These are phyloP conservation scores for Alfaro cultratus DNA, from an alignment of 2,797 vertebrate genomes.

Conservation along the genomic window DNA sequence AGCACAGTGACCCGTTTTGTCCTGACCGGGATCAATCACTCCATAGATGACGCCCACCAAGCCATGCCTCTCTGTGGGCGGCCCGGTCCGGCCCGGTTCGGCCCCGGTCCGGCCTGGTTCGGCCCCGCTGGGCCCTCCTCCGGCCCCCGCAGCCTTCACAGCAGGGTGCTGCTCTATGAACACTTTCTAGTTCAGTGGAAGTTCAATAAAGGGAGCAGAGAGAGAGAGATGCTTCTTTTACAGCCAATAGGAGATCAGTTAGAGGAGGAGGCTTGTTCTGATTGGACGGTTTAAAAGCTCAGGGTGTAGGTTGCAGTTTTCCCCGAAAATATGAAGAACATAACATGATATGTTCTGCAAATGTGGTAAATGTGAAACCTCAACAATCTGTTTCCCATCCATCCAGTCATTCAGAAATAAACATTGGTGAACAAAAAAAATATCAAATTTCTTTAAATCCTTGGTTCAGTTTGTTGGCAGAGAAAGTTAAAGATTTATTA, in stretches of 20 bases:
- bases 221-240: neutral
- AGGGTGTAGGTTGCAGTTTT: neutral
- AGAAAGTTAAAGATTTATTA: neutral
- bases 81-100: slow-evolving; percentile 39
- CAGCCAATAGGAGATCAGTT: slow-evolving; percentile 15
- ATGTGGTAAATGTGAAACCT: neutral
- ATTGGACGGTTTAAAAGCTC: slow-evolving; percentile 18
- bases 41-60: slow-evolving; percentile 77
- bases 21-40: slow-evolving; percentile 70
- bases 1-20: slow-evolving; percentile 72
- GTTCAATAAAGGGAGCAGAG: slow-evolving; percentile 12
- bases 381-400: neutral
- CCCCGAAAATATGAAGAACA: neutral
- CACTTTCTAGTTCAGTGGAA: slow-evolving; percentile 36
- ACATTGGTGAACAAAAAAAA: neutral
- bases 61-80: slow-evolving; percentile 66
- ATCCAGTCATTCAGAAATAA: too few species aligned
- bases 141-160: slow-evolving; percentile 58
- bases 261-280: neutral
- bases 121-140: slow-evolving; percentile 52
- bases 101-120: too few species aligned
- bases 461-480: neutral
- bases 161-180: slow-evolving; percentile 41
- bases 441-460: neutral
- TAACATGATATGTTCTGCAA: neutral